phyloP scores from a whole-genome alignment of 1,140 invertebrate genomes.

The Asobara japonica region DNA sequence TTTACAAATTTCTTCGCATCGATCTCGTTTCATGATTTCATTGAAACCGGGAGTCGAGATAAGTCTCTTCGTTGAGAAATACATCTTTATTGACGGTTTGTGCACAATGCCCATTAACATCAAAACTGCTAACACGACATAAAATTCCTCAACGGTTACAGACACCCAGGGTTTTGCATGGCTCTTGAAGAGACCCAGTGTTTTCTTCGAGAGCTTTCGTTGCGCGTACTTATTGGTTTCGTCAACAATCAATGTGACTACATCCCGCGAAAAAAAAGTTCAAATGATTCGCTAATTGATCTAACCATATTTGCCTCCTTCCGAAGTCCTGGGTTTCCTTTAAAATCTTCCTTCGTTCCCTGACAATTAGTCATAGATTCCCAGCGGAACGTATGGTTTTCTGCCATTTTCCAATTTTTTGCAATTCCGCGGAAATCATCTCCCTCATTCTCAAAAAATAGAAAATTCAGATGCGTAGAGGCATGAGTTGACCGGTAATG shows the following conservation, averaged over 20 bases:
- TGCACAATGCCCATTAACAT: not conserved
- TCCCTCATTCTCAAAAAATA: not conserved
- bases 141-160: not conserved
- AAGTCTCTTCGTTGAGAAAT: not conserved
- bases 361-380: not conserved
- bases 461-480: not conserved
- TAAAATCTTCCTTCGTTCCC: not conserved
- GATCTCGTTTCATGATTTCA: not conserved
- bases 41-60: not conserved
- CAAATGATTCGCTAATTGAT: not conserved
- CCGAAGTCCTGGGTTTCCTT: not conserved
- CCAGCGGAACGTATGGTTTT: not conserved
- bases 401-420: not conserved
- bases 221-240: not conserved
- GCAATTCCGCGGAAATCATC: not conserved
- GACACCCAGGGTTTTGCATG: not conserved
- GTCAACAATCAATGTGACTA: not conserved
- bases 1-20: not conserved
- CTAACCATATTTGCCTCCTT: not conserved
- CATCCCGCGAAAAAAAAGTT: not conserved
- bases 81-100: not conserved
- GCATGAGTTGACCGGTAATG: not conserved
- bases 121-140: not conserved
- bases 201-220: not conserved
- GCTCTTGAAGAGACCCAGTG: not conserved